phyloP scores from a whole-genome alignment of 2,113 vertebrate genomes.

The Pachyramphus minor region DNA sequence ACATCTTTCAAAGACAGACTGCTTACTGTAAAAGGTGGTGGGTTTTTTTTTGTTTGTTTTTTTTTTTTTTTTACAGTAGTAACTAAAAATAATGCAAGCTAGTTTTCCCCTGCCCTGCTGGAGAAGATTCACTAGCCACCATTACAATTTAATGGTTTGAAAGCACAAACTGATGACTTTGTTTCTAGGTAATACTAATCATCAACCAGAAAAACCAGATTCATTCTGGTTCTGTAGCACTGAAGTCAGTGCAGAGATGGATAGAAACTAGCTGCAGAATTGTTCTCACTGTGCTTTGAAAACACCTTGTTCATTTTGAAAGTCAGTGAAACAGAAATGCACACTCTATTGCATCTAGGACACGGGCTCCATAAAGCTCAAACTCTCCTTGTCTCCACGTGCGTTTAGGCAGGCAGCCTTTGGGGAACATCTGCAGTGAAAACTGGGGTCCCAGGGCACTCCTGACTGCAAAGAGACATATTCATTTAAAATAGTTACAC shows the following conservation, averaged over 20 bases:
- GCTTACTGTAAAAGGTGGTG: too few species aligned
- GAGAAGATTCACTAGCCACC: neutral
- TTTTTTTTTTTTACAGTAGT: neutral
- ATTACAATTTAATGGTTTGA: neutral
- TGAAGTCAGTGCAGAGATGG: neutral
- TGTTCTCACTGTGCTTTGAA: neutral
- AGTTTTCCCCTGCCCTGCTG: neutral
- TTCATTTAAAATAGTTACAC: neutral
- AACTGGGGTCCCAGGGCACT: neutral
- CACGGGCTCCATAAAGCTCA: neutral
- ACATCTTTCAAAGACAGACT: neutral
- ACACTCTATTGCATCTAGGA: neutral
- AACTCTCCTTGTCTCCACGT: neutral
- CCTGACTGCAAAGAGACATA: neutral
- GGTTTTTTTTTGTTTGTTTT: too few species aligned
- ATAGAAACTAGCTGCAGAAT: neutral
- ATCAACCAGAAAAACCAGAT: neutral
- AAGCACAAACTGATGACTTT: neutral
- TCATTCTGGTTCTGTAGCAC: neutral
- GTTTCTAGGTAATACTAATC: neutral
- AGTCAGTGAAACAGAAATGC: neutral
- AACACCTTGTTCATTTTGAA: neutral
- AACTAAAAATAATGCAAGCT: neutral
- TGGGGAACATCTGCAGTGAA: neutral
- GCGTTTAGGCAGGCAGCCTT: neutral